Percentiles rank a stretch among this genome's conserved stretches.
Conservation (phyloP, 1,140 invertebrate genomes). For the Whitmania pigra region DNA sequence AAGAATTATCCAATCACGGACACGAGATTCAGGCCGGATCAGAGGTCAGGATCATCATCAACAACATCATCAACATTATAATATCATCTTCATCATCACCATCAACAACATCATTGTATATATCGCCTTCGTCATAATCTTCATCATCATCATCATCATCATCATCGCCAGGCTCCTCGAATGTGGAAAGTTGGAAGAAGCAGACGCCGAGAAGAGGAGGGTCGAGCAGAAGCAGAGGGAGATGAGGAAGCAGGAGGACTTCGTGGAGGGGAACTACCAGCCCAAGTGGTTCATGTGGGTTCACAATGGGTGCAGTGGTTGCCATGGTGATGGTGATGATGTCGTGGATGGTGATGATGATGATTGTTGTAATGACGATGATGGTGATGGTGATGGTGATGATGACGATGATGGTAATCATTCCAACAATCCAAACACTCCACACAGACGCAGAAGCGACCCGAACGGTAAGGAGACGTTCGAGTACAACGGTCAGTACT, state of each 20-base stretch:
- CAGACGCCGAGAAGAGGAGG: constrained; percentile 57
- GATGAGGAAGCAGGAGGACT: constrained; percentile 51
- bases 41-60: constrained; percentile 37
- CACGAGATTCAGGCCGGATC: constrained; percentile 54
- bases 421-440: neutral
- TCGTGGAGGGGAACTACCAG: constrained; percentile 44
- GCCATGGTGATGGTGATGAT: neutral
- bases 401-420: neutral
- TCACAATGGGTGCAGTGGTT: neutral
- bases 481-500: constrained; percentile 52
- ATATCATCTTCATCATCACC: too few species aligned
- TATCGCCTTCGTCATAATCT: too few species aligned
- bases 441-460: constrained; percentile 31
- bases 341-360: neutral
- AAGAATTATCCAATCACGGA: constrained; percentile 60
- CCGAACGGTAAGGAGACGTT: constrained; percentile 49
- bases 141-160: neutral
- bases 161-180: constrained; percentile 48
- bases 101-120: too few species aligned
- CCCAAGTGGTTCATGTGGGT: constrained; percentile 55
- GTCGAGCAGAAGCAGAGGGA: constrained; percentile 59
- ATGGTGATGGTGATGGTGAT: neutral
- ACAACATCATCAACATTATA: neutral
- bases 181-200: constrained; percentile 58
- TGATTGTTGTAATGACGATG: neutral